Evolutionary conservation across 2,888 invertebrate genomes (phyloP).

Genomic region (Melolontha melolontha): DNA sequence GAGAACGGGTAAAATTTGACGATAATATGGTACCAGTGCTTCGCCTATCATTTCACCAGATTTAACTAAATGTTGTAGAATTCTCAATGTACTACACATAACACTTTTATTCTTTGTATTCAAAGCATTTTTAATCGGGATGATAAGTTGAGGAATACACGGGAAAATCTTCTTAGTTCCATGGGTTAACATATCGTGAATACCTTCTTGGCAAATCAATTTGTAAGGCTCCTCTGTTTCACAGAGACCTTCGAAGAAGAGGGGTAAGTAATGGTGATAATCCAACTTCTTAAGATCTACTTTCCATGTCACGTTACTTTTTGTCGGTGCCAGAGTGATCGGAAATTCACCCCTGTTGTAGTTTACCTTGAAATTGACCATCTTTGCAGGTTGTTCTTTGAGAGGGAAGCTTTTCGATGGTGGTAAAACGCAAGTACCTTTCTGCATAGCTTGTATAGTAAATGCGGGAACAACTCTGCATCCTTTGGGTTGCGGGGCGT

Average conservation of each 20-base stretch:
- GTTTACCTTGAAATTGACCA: slow-evolving; percentile 77
- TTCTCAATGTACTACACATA: slow-evolving; percentile 84
- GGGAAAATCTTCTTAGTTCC: slow-evolving; percentile 89
- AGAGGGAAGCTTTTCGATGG: slow-evolving; percentile 73
- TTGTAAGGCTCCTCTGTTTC: slow-evolving; percentile 88
- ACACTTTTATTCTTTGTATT: slow-evolving; percentile 86
- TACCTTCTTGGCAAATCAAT: slow-evolving; percentile 89
- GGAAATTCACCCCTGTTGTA: slow-evolving; percentile 87
- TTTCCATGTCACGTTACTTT: slow-evolving; percentile 80
- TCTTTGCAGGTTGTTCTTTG: slow-evolving; percentile 68
- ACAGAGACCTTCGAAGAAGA: slow-evolving; percentile 93
- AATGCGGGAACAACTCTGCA: slow-evolving; percentile 83
- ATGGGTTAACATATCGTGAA: slow-evolving; percentile 85
- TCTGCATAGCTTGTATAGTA: slow-evolving; percentile 86
- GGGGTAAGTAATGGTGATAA: slow-evolving; percentile 92
- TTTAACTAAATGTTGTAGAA: slow-evolving; percentile 87
- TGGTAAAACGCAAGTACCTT: slow-evolving; percentile 78
- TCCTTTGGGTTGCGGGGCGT: slow-evolving; percentile 58
- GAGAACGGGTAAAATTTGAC: slow-evolving; percentile 91
- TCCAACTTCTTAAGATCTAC: slow-evolving; percentile 91
- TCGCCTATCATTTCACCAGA: slow-evolving; percentile 91
- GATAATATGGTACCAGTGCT: slow-evolving; percentile 94
- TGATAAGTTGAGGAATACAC: slow-evolving; percentile 91
- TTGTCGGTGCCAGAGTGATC: slow-evolving; percentile 77
- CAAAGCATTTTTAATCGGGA: slow-evolving; percentile 93